Conservation (phyloP, 2,113 vertebrate genomes). For the Ptychochromis oligacanthus region DNA sequence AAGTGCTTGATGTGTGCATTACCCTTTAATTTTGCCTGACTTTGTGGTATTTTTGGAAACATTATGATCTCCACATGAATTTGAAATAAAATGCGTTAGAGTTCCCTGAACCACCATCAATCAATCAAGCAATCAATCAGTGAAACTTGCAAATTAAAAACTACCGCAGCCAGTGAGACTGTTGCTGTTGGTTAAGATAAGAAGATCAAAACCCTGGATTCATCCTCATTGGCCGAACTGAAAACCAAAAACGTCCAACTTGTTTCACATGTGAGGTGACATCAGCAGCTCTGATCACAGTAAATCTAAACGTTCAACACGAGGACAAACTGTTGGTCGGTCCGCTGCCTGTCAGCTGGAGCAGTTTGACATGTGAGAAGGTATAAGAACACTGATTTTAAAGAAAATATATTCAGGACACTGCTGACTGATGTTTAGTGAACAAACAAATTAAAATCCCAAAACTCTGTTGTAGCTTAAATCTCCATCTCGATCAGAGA, state of each 20-base stretch:
- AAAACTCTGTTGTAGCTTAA: neutral
- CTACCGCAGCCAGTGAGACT: fast-evolving
- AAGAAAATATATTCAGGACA: fast-evolving
- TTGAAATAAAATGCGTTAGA: no score
- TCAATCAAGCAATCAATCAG: no score
- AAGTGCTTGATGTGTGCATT: no score
- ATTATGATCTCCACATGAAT: no score
- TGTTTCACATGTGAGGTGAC: neutral
- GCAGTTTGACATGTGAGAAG: fast-evolving
- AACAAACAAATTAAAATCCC: neutral
- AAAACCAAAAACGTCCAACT: constrained; percentile 1
- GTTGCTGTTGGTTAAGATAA: neutral
- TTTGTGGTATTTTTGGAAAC: no score
- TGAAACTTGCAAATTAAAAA: no score
- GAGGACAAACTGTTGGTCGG: no score
- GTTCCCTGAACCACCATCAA: no score
- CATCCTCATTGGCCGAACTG: neutral
- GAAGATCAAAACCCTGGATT: neutral
- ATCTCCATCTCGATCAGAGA: neutral
- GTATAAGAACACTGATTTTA: neutral
- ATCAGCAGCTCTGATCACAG: neutral
- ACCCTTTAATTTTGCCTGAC: no score
- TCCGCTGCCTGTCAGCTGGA: neutral
- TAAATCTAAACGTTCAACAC: neutral
- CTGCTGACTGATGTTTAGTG: neutral